Conservation (phyloP, 2,888 invertebrate genomes). For the Physocephala rufipes region DNA sequence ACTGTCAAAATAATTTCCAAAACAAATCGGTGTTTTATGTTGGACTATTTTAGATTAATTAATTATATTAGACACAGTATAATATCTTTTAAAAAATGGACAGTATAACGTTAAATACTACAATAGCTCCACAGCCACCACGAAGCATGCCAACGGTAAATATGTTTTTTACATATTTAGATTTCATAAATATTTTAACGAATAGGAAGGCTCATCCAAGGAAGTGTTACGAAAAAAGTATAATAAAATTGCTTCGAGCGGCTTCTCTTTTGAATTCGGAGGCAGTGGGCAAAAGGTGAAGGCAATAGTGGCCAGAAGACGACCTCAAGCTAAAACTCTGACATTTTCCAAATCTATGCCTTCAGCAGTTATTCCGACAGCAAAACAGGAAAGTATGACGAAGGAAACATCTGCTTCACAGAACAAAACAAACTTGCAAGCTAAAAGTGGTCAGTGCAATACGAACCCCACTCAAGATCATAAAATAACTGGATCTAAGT, state of each 20-base stretch:
- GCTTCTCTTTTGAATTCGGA: slow-evolving; percentile 55
- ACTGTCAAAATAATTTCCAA: too few species aligned
- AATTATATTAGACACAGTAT: not conserved
- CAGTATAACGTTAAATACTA: slow-evolving; percentile 54
- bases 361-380: not conserved
- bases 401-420: slow-evolving; percentile 1
- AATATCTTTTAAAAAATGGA: slow-evolving; percentile 44
- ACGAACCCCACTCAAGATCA: not conserved
- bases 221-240: slow-evolving; percentile 16
- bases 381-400: not conserved
- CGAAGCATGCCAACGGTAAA: slow-evolving; percentile 49
- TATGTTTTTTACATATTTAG: not conserved
- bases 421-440: too few species aligned
- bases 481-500: not conserved
- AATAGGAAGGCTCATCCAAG: slow-evolving; percentile 15
- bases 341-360: not conserved
- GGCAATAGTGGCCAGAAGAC: slow-evolving; percentile 60
- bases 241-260: slow-evolving; percentile 36
- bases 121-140: slow-evolving; percentile 41
- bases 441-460: too few species aligned
- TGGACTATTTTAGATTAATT: not conserved
- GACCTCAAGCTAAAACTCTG: slow-evolving; percentile 39
- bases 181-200: not conserved
- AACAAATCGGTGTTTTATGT: not conserved
- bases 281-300: slow-evolving; percentile 56